These are phyloP conservation scores for Wasmannia auropunctata DNA, from an alignment of 1,140 invertebrate genomes.

Conservation along the genomic window DNA sequence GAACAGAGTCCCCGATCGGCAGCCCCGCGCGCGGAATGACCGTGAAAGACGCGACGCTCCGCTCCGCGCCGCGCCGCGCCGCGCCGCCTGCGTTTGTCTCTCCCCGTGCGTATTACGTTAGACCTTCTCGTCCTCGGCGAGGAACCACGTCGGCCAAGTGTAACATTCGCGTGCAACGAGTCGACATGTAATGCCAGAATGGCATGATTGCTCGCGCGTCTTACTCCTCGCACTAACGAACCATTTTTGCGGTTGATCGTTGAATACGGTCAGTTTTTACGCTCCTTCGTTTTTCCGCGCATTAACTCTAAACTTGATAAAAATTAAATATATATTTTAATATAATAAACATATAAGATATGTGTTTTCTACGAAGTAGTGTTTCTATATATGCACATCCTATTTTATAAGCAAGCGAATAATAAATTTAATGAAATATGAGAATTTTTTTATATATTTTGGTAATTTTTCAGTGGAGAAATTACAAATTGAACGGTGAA, in stretches of 20 bases:
- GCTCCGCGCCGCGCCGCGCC: background rate
- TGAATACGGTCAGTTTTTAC: background rate
- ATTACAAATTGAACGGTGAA: background rate
- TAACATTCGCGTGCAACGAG: slow-evolving; percentile 55
- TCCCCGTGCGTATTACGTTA: slow-evolving; percentile 19
- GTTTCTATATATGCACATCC: background rate
- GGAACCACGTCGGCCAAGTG: slow-evolving; percentile 44
- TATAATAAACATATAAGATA: background rate
- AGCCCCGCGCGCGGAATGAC: slow-evolving; percentile 59
- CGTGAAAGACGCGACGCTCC: slow-evolving; percentile 62
- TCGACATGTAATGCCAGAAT: background rate
- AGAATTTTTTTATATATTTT: background rate
- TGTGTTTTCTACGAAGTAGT: background rate
- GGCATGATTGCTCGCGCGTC: slow-evolving; percentile 12
- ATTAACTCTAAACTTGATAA: background rate
- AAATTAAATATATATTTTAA: background rate
- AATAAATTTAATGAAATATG: background rate
- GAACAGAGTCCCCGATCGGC: slow-evolving; percentile 58
- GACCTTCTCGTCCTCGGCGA: slow-evolving; percentile 17
- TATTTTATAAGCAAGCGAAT: background rate
- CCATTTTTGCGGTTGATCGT: background rate
- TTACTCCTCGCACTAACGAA: background rate
- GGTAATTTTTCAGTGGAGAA: background rate
- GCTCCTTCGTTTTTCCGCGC: background rate
- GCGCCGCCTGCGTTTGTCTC: slow-evolving; percentile 18